Evolutionary conservation across 2,888 invertebrate species (phyloP), one percentile per base, ranked within the genome.

Genomic region (Dryococelus australis): DNA sequence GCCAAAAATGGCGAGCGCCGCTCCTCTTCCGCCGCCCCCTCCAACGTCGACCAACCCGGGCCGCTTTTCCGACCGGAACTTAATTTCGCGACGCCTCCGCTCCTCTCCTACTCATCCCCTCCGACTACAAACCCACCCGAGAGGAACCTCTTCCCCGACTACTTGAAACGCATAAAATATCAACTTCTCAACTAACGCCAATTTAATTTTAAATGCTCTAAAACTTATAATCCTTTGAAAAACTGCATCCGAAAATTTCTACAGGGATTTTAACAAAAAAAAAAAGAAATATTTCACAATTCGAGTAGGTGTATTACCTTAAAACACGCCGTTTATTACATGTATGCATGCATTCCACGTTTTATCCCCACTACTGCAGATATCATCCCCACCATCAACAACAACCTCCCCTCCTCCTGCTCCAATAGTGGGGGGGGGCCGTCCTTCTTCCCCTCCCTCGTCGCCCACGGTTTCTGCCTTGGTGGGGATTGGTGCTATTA

Each of bases 1-100:
- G 84, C 87, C 88, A 87, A 88, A 88, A 88, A 88, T 87, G 87
- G 87, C 87, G 87, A 87, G 86, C 87, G 65, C 26, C 65, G 78
- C 43, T n/a, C 85, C 79, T 24, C 65, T n/a, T 47, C 65, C 65
- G 65, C 10, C 51, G 26, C 0, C 85, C 85, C 43, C 24, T 35
- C 26, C 51, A 20, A 26, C 85, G 85, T 53, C 85, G 20, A 10
- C 65, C 12, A 10, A 8, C 13, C 65, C 65, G 65, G 12, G 8
- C 13, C 65, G 26, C 65, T 87, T 87, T 86, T 87, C 87, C 53
- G 87, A 86, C 43, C 80, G 65, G 81, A 84, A 35, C 85, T 87
- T 87, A 88, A 88, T 86, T 88, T 88, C 88, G 88, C 87, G 88
- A 78, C 85, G 3, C 78, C 27, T 24, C 12, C 79, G 65, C 35